Evolutionary conservation across 1,140 invertebrate genomes (phyloP), one percentile per base, ranked within the genome.

Genomic region (Capitella teleta): DNA sequence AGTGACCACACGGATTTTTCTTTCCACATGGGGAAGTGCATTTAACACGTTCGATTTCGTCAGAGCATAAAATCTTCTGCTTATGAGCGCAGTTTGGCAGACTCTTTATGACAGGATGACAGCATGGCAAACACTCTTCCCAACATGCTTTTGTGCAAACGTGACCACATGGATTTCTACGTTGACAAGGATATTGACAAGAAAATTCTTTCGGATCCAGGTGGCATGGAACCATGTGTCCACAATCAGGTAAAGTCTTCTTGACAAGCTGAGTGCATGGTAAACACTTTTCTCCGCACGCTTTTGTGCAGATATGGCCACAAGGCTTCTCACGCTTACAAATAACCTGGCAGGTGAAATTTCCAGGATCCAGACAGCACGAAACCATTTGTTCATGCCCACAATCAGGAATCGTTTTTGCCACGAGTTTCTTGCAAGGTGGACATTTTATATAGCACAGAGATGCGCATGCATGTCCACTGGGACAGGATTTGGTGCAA

Each of bases 291-390:
- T 60, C 32, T 4, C 75, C 72, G 63, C 80, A 82, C 2, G 64
- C 67, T 36, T 80, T 80, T 30, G 52, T 52, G 61, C 80, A 82
- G 18, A 14, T 28, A 66, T 84, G 82, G 0, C 66, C 70, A 64
- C 82, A 84, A 23, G 40, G 8, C 24, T 62, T 40, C 1, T 34
- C 37, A 6, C 41, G 18, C 12, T 54, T 12, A 47, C 66, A 68
- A 5, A 45, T 24, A 18, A 23, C 43, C 3, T 42, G 16, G 28
- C 61, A 63, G 24, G 52, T 34, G 25, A 36, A 43, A 4, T n/a
- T 21, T 12, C 40, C 32, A 8, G 41, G 41, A 36, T 48, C 32
- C 37, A 49, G 14, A 52, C 46, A 47, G 26, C 58, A 61, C 16
- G 51, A 45, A 21, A 61, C 49, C 19, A 28, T 36, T 49, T 53